phyloP scores from a whole-genome alignment of 2,888 invertebrate genomes.

The Copidosoma aretas region DNA sequence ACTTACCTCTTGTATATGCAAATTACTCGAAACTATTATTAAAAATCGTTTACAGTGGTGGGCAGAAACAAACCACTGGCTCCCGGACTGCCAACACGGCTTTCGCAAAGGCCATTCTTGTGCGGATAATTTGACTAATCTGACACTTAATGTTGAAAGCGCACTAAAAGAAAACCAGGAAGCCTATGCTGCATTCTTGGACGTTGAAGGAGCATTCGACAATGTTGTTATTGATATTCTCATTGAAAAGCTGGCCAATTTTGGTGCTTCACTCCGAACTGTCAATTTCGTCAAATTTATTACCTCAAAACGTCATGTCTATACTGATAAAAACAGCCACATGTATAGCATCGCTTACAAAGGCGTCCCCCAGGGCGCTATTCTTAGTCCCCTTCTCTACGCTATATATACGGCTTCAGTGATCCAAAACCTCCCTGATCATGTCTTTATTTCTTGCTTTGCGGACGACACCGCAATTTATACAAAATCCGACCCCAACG shows the following conservation, averaged over 20 bases:
- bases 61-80: neutral
- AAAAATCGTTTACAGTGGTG: neutral
- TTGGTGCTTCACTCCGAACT: neutral
- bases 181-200: neutral
- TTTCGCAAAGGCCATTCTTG: neutral
- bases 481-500: too few relatives aligned
- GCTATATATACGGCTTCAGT: too few relatives aligned
- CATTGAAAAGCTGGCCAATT: neutral
- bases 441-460: too few relatives aligned
- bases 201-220: neutral
- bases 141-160: neutral
- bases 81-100: neutral
- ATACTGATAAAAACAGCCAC: neutral
- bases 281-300: neutral
- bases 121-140: neutral
- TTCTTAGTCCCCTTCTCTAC: too few relatives aligned
- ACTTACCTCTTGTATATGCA: neutral
- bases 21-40: neutral
- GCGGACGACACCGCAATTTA: too few relatives aligned
- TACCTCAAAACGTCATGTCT: neutral
- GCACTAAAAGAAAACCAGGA: neutral
- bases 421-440: too few relatives aligned
- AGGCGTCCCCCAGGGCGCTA: neutral
- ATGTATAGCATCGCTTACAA: neutral
- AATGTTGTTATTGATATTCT: neutral